Base-by-base conservation (phyloP, 2,797 vertebrate species). In the Sebastes elongatus region DNA sequence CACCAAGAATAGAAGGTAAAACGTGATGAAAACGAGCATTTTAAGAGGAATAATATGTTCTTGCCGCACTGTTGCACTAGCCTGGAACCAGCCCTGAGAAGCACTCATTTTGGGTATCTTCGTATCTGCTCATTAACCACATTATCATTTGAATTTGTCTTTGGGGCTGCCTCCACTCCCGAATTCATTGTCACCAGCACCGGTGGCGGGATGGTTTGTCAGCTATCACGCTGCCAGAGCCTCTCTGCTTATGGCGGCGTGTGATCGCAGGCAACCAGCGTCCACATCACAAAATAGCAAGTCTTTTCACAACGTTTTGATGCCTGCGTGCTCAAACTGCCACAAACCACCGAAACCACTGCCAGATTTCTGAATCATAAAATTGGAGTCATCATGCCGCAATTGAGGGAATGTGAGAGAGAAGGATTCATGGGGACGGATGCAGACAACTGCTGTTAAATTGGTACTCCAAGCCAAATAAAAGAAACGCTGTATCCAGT, bases 111-210 rank as follows among this genome's bases (percentile, higher is more conserved):
- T 25, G 30, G 53, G 55, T 79, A 11, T 76, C 62, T 73, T 63
- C 10, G 10, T 22, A 64, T 84, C 80, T 81, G 71, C 85, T 92
- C 74, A 87, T 91, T 90, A 89, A 84, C 57, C 62, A 71, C 73
- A 72, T 83, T 66, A 81, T 79, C 66, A 56, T 82, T 72, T 42
- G 49, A 83, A 55, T 85, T 57, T 66, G 25, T 74, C 79, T 85
- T 64, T 42, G 56, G 65, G 83, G 71, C 73, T 66, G 76, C 77
- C 68, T 81, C 61, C 13, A 59, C 32, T 14, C 42, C 16, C 42
- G 59, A 65, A 74, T 83, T 52, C 71, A 61, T 53, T 74, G 76
- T 74, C 70, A 76, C 59, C 76, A 46, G 20, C 18, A 10, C 77
- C 67, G 74, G 71, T 78, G 83, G 77, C 81, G n/a, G 22, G 72